Percentiles rank a stretch among this genome's conserved stretches.
These are phyloP conservation scores for Protonemura montana DNA, from an alignment of 2,888 invertebrate genomes.

Conservation along the genomic window DNA sequence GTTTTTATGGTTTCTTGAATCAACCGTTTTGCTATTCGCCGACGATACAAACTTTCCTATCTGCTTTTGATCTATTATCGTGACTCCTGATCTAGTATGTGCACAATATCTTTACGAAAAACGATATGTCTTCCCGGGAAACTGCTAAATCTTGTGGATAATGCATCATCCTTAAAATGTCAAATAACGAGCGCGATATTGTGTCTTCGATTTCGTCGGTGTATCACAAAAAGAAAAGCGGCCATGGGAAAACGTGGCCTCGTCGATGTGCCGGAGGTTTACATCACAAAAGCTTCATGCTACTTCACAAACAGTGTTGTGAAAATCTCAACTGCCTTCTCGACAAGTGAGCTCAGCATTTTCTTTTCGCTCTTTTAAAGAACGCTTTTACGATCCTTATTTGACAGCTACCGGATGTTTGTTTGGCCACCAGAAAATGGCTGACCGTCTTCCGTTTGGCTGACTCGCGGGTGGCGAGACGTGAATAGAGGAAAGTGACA, in stretches of 20 bases:
- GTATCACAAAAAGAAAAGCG: background rate
- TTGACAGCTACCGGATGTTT: conserved; percentile 7
- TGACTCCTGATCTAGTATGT: background rate
- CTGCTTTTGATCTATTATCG: background rate
- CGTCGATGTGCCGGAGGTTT: background rate
- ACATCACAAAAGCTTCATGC: background rate
- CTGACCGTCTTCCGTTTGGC: background rate
- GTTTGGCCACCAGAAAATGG: conserved; percentile 12
- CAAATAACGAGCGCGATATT: background rate
- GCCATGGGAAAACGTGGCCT: background rate
- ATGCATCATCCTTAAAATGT: conserved; percentile 4
- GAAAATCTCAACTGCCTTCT: background rate
- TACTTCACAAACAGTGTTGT: background rate
- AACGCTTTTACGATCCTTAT: conserved; percentile 12
- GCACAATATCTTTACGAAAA: background rate
- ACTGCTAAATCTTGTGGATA: background rate
- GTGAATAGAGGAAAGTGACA: background rate
- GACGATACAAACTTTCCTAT: background rate
- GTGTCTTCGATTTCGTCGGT: background rate
- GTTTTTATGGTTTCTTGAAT: background rate
- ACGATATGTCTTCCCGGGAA: background rate
- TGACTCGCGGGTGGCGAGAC: background rate
- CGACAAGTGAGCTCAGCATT: conserved; percentile 3
- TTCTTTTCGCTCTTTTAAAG: background rate
- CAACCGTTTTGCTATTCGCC: background rate